Base-by-base conservation (phyloP, 1,140 invertebrate genomes). In the Dendrolimus punctatus region DNA sequence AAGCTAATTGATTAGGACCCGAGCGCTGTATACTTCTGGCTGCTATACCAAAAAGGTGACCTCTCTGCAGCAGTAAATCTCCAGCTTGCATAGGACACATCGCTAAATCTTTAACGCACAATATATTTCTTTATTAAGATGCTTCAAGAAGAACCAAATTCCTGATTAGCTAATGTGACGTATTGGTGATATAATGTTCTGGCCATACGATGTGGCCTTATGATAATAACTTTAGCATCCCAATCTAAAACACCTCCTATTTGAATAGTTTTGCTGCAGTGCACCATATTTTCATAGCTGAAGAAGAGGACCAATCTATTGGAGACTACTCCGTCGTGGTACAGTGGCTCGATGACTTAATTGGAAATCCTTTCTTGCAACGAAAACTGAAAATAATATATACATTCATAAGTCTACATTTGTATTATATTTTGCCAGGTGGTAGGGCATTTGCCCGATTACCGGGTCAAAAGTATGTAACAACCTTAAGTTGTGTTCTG, bases 311-410 rank as follows among this genome's bases (percentile, higher is more conserved):
- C 74, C 37, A 85, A 53, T 45, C 65, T 66, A 43, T 72, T 80
- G 9, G 70, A 75, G 9, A 71, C 46, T 2, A 62, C 58, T 6
- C 68, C 73, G 8, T 70, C 67, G 42, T 79, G 73, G 6, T 62
- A 53, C 45, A 83, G 69, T 4, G 56, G 47, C 23, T 79, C 74
- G 5, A 72, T 53, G 8, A 64, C 44, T 42, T 61, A 7, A 80
- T 60, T 2, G 68, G 40, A 50, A 81, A 81, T 9, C 76, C 76
- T 67, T 81, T 81, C 57, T 74, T 80, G 66, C 81, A 85, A 39
- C 62, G 61, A 44, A 66, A 71, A 38, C 79, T 82, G 61, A 52
- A 74, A 75, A 36, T 42, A 57, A 63, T 49, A 40, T 8, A 39
- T 9, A 49, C 40, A 39, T 6, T 8, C 38, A 5, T 8, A 40